Conservation (phyloP, 35 echinoderm and acorn worm genomes). For the Chiridota heheva region DNA sequence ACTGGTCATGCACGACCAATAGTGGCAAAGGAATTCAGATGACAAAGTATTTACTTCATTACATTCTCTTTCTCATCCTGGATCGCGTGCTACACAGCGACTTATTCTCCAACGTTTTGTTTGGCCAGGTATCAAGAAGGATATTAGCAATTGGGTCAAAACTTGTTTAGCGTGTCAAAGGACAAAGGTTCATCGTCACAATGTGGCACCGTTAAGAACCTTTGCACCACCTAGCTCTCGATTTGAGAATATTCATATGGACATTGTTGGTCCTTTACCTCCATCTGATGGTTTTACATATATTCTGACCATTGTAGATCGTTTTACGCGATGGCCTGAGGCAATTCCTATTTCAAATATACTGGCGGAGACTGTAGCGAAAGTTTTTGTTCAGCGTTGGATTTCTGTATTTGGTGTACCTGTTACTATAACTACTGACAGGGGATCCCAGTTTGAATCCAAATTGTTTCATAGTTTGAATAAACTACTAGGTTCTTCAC, state of each 20-base stretch:
- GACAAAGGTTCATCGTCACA: constrained; percentile 21
- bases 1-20: not conserved
- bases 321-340: not conserved
- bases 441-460: constrained; percentile 23
- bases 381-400: not conserved
- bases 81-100: constrained; percentile 13
- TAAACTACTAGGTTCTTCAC: not conserved
- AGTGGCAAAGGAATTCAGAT: not conserved
- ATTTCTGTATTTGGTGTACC: not conserved
- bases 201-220: constrained; percentile 2
- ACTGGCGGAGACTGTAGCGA: not conserved
- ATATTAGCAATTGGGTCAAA: not conserved
- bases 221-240: constrained; percentile 3
- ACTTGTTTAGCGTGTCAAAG: constrained; percentile 10
- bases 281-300: not conserved
- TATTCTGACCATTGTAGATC: not conserved
- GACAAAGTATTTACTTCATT: not conserved
- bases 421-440: not conserved
- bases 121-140: constrained; percentile 12
- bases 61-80: constrained; percentile 23
- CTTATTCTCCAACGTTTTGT: not conserved
- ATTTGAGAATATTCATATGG: constrained; percentile 28
- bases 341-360: constrained; percentile 7
- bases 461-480: not conserved
- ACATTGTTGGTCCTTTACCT: constrained; percentile 19